These are phyloP conservation scores for Pithys albifrons DNA, from an alignment of 2,113 vertebrate species.

Conservation along the genomic window DNA sequence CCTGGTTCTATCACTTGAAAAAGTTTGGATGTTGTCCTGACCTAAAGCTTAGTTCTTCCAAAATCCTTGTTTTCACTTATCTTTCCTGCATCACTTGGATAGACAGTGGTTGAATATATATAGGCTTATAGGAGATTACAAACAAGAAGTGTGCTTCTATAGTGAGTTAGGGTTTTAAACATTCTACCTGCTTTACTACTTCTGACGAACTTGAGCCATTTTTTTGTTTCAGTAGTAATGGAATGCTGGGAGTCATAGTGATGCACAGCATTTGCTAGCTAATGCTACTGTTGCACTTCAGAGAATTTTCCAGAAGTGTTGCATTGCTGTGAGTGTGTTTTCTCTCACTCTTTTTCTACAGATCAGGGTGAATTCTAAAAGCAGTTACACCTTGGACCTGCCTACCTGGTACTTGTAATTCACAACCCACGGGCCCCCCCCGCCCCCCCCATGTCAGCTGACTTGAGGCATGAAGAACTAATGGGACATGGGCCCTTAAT, in stretches of 20 bases:
- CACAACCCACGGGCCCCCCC: background rate
- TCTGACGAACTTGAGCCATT: background rate
- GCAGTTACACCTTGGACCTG: background rate
- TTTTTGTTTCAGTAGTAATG: background rate
- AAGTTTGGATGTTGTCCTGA: background rate
- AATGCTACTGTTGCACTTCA: background rate
- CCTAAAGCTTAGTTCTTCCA: background rate
- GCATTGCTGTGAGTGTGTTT: background rate
- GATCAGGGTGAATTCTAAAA: background rate
- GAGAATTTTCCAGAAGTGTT: background rate
- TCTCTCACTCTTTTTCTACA: background rate
- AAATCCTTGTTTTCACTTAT: background rate
- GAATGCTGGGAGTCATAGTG: background rate
- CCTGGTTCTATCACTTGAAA: background rate
- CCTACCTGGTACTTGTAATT: background rate
- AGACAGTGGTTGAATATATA: background rate
- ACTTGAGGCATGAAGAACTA: background rate
- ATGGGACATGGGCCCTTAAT: background rate
- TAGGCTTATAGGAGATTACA: background rate
- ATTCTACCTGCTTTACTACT: background rate
- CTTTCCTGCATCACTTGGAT: background rate
- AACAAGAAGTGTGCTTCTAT: background rate
- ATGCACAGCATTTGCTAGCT: background rate
- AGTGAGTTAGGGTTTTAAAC: background rate
- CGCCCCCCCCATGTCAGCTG: background rate